phyloP scores from a whole-genome alignment of 2,797 vertebrate genomes.

The Holocentrus rufus region DNA sequence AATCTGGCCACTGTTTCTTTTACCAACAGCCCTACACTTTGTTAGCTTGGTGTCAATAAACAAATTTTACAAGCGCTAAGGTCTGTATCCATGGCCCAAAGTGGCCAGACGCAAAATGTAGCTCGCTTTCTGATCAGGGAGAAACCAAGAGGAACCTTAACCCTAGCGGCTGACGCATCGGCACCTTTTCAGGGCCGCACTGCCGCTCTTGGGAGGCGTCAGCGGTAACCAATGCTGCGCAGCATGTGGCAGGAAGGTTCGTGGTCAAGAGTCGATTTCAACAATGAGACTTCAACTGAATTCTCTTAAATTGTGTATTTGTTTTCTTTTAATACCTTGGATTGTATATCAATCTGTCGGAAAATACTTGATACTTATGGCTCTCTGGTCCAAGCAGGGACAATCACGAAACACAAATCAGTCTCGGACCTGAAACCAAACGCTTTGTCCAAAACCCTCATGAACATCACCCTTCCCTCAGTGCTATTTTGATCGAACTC shows the following conservation, averaged over 20 bases:
- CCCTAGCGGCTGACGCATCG: conserved; percentile 42
- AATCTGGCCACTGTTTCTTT: conserved; percentile 62
- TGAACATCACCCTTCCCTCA: too few species aligned
- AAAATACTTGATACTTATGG: too few species aligned
- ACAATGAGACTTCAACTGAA: too few species aligned
- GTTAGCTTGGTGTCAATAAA: conserved; percentile 71
- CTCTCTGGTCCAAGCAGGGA: too few species aligned
- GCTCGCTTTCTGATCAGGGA: conserved; percentile 52
- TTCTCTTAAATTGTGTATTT: too few species aligned
- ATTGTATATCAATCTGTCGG: too few species aligned
- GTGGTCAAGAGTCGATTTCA: neutral
- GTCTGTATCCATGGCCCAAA: conserved; percentile 81
- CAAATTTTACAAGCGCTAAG: conserved; percentile 61
- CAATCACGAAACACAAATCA: too few species aligned
- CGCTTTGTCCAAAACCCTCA: too few species aligned
- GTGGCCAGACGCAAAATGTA: conserved; percentile 69
- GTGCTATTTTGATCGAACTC: too few species aligned
- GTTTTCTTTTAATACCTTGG: too few species aligned
- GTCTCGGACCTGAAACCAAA: too few species aligned
- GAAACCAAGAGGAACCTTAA: conserved; percentile 67
- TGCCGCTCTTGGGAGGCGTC: neutral
- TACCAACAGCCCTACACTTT: conserved; percentile 20
- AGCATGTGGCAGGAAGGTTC: neutral
- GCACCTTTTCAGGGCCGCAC: conserved; percentile 60
- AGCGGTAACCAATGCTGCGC: neutral